phyloP scores from a whole-genome alignment of 2,113 vertebrate species.

The Aldabrachelys gigantea region DNA sequence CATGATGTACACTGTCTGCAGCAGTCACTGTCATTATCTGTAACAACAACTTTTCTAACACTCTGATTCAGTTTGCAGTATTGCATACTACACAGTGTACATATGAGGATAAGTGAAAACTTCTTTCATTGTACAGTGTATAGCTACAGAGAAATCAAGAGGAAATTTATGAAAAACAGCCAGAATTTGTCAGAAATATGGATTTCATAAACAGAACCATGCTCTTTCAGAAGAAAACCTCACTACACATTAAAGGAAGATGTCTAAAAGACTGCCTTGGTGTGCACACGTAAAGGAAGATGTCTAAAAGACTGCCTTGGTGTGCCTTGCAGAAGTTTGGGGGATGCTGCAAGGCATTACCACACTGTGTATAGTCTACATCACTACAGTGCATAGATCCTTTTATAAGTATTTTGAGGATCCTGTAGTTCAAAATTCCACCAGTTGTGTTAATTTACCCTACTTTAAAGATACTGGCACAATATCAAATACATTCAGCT shows the following conservation, averaged over 20 bases:
- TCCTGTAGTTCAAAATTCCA: background rate
- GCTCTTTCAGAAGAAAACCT: background rate
- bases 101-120: background rate
- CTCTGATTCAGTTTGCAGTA: background rate
- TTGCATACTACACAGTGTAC: background rate
- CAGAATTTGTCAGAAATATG: background rate
- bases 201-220: background rate
- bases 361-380: too few relatives aligned
- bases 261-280: too few relatives aligned
- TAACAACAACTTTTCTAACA: background rate
- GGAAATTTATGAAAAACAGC: background rate
- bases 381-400: fast-evolving
- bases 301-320: too few relatives aligned
- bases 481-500: fast-evolving
- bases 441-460: background rate
- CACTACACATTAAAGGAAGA: background rate
- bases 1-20: background rate
- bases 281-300: background rate
- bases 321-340: too few relatives aligned
- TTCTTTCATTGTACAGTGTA: background rate
- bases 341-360: too few relatives aligned
- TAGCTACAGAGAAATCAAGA: background rate
- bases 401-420: background rate
- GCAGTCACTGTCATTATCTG: background rate
- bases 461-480: background rate